Percentiles rank a stretch among this genome's conserved stretches.
Conservation (phyloP, 2,113 vertebrate species). For the Ifrita kowaldi region DNA sequence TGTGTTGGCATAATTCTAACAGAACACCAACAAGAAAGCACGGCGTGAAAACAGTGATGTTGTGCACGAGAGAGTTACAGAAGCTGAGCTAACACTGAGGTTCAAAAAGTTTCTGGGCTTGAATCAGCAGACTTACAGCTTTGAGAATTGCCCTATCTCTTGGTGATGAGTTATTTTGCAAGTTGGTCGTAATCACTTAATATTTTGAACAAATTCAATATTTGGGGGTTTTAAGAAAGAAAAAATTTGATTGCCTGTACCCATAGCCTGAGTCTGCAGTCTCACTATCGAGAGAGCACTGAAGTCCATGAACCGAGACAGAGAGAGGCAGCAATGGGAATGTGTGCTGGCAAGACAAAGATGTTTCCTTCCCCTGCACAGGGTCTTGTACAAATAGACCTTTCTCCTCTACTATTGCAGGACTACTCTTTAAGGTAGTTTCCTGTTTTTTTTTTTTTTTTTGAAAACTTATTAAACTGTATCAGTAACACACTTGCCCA, state of each 20-base stretch:
- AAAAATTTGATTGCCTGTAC: accelerated
- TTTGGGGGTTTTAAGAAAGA: neutral
- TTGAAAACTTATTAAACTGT: neutral
- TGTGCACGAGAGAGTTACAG: neutral
- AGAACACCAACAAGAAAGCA: neutral
- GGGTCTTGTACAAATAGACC: neutral
- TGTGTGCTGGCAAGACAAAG: neutral
- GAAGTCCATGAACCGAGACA: neutral
- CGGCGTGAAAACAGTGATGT: neutral
- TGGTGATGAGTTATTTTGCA: neutral
- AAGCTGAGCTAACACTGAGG: neutral
- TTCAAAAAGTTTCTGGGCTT: neutral
- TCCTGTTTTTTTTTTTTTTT: accelerated
- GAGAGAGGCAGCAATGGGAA: neutral
- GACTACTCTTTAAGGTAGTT: neutral
- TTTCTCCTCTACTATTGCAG: neutral
- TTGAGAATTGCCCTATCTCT: neutral
- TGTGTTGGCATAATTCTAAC: neutral
- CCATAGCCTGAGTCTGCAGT: neutral
- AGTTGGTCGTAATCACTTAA: neutral
- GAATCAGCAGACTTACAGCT: neutral
- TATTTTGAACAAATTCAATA: neutral
- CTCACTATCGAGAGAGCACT: accelerated
- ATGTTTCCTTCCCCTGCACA: neutral
- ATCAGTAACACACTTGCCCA: neutral